Evolutionary conservation across 2,113 vertebrate genomes (phyloP), one percentile per base, ranked within the genome.

Genomic region (Grallaria varia): DNA sequence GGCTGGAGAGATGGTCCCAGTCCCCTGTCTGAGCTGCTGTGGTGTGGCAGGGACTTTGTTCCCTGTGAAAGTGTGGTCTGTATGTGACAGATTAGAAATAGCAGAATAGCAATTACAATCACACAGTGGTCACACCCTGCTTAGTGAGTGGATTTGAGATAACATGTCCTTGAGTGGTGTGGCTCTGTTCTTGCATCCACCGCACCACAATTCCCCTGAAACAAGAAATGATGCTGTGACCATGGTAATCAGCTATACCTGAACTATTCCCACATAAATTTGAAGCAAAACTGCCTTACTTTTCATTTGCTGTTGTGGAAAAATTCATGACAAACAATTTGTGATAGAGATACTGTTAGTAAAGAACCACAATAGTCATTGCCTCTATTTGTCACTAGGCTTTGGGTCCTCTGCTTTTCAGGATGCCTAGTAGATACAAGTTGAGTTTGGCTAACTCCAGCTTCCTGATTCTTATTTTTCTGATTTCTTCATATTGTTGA

Each of bases 401-500:
- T 88, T 83, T 87, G 28, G 19, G 18, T 31, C 6, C 13, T 7
- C 9, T 76, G 21, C 3, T 92, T 76, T 88, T 88, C 33, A 59
- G 56, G 37, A 66, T 78, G 21, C 8, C 58, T 6, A 1, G 19
- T 42, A 55, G 63, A 72, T n/a, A 71, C 4, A 84, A 82, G 12
- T 22, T 68, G 31, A 87, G 37, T 96, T 92, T 59, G 47, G 24
- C 55, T 90, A 66, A 82, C 44, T 75, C 37, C 63, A 74, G 42
- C 24, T 69, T 93, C 8, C 12, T 31, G 23, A 24, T 80, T 47
- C 40, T 74, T 80, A 35, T 76, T 88, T 96, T 87, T 87, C 66
- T 90, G 53, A 86, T 76, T 94, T 91, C 24, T 93, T 93, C 75
- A 56, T 80, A 74, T 76, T 75, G 12, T 83, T 95, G 89, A 95